phyloP scores from a whole-genome alignment of 1,140 invertebrate genomes.

The Drosophila pseudoananassae region DNA sequence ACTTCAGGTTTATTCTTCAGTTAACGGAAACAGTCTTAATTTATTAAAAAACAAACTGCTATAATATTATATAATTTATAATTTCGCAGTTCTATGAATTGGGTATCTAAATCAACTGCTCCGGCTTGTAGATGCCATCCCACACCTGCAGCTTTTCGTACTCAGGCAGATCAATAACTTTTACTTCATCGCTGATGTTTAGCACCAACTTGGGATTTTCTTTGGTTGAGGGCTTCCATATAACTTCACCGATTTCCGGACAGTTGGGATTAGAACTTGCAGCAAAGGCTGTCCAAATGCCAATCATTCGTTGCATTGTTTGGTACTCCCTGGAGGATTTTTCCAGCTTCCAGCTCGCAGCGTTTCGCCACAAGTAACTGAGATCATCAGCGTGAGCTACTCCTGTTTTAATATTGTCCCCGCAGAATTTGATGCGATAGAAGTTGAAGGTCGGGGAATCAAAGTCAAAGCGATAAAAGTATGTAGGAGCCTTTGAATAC shows the following conservation, averaged over 20 bases:
- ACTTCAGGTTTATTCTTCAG: background rate
- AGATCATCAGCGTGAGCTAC: slow-evolving; percentile 88
- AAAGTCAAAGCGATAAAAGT: slow-evolving; percentile 84
- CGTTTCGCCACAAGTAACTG: slow-evolving; percentile 86
- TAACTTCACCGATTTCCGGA: slow-evolving; percentile 35
- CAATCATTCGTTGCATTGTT: slow-evolving; percentile 77
- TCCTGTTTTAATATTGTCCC: slow-evolving; percentile 56
- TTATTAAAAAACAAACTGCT: background rate
- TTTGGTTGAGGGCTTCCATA: slow-evolving; percentile 70
- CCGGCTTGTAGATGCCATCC: slow-evolving; percentile 71
- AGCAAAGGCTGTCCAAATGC: slow-evolving; percentile 84
- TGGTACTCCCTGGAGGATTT: slow-evolving; percentile 64
- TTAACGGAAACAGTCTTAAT: background rate
- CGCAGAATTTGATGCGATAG: slow-evolving; percentile 73
- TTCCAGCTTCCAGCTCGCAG: slow-evolving; percentile 81
- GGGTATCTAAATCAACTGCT: slow-evolving; percentile 24
- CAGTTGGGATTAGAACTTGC: slow-evolving; percentile 79
- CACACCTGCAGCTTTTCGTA: slow-evolving; percentile 83
- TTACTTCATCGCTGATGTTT: slow-evolving; percentile 81
- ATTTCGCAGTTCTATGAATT: background rate
- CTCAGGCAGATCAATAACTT: slow-evolving; percentile 80
- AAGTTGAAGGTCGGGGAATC: slow-evolving; percentile 80
- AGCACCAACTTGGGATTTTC: slow-evolving; percentile 59
- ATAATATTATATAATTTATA: background rate
- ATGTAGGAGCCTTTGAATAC: slow-evolving; percentile 81